These are phyloP conservation scores for Morone saxatilis DNA, from an alignment of 2,113 vertebrate genomes.

Conservation along the genomic window DNA sequence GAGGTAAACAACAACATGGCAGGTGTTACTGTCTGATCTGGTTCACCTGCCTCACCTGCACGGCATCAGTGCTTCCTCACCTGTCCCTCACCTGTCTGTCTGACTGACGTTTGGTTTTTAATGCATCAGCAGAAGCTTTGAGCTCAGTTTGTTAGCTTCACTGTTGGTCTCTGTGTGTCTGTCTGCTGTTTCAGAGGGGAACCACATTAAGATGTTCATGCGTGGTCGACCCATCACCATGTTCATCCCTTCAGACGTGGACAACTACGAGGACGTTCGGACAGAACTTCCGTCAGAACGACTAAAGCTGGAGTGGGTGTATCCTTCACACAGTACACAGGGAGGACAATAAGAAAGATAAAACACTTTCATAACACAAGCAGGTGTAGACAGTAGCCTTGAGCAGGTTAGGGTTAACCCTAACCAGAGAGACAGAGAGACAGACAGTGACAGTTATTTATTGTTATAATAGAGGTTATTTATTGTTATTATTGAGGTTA, in stretches of 20 bases:
- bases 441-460: too few relatives aligned
- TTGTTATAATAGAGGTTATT: too few relatives aligned
- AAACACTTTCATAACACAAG: too few relatives aligned
- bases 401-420: too few relatives aligned
- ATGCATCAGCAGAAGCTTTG: neutral
- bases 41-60: constrained; percentile 7
- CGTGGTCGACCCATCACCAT: constrained; percentile 98
- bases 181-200: constrained; percentile 88
- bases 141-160: neutral
- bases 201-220: constrained; percentile 99
- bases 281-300: constrained; percentile 94
- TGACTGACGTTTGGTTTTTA: neutral
- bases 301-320: constrained; percentile 99
- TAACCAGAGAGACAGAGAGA: too few relatives aligned
- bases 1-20: constrained; percentile 7
- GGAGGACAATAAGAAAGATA: neutral
- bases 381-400: too few relatives aligned
- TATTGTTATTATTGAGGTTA: too few relatives aligned
- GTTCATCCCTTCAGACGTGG: constrained; percentile 96
- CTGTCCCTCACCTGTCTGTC: neutral
- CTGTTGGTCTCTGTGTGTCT: neutral
- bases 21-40: constrained; percentile 11
- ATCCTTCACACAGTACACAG: constrained; percentile 85
- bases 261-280: constrained; percentile 93
- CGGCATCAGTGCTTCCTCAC: neutral